Evolutionary conservation across 2,113 vertebrate species (phyloP).

Genomic region (Tinamus guttatus): DNA sequence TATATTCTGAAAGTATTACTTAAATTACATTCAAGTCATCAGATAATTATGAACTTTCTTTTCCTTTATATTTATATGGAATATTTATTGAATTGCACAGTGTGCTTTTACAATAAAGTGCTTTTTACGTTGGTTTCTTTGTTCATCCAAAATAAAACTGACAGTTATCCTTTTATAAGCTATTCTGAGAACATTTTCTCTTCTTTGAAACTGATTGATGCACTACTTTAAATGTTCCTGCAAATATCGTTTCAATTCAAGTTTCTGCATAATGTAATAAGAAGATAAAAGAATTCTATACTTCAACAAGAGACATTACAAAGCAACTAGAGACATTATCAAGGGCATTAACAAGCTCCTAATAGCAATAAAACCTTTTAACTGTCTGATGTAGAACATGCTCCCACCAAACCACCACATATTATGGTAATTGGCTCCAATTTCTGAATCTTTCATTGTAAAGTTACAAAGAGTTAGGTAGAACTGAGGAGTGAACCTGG

Average conservation of each 20-base stretch:
- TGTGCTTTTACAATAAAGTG: slow-evolving; percentile 86
- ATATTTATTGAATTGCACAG: slow-evolving; percentile 85
- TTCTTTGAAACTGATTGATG: slow-evolving; percentile 87
- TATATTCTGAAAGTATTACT: slow-evolving; percentile 74
- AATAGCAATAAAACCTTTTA: slow-evolving; percentile 89
- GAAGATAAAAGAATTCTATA: slow-evolving; percentile 89
- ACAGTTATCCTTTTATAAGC: slow-evolving; percentile 88
- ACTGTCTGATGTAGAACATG: slow-evolving; percentile 85
- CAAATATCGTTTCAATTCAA: slow-evolving; percentile 88
- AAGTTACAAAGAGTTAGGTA: slow-evolving; percentile 78
- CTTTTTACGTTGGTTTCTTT: slow-evolving; percentile 80
- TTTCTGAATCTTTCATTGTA: slow-evolving; percentile 80
- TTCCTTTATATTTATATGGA: slow-evolving; percentile 83
- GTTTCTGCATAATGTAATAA: slow-evolving; percentile 90
- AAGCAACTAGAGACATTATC: slow-evolving; percentile 87
- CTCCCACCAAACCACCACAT: slow-evolving; percentile 83
- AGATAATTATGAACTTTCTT: slow-evolving; percentile 83
- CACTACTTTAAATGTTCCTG: slow-evolving; percentile 86
- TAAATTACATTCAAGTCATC: slow-evolving; percentile 80
- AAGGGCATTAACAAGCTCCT: slow-evolving; percentile 86
- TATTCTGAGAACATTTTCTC: slow-evolving; percentile 86
- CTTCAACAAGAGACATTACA: slow-evolving; percentile 87
- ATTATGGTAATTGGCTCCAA: slow-evolving; percentile 85
- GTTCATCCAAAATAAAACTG: slow-evolving; percentile 87
- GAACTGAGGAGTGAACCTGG: slow-evolving; percentile 68